phyloP scores from a whole-genome alignment of 2,797 vertebrate genomes.

The Cyprinodon diabolis region DNA sequence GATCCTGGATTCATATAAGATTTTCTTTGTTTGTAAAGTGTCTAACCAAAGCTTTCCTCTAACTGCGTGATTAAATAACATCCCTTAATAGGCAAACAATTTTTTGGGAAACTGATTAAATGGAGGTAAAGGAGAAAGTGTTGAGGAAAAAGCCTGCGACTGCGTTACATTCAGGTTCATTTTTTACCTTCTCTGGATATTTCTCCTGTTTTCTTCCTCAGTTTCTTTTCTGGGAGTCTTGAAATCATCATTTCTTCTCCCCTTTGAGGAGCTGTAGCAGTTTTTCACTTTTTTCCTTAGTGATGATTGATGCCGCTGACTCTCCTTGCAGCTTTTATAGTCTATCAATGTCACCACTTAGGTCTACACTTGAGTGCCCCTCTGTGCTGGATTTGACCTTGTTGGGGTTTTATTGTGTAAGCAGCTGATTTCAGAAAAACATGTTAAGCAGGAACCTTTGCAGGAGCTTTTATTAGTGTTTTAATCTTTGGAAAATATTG shows the following conservation, averaged over 20 bases:
- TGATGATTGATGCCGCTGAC: constrained; percentile 53
- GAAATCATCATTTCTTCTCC: constrained; percentile 23
- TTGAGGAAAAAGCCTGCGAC: background rate
- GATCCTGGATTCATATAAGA: background rate
- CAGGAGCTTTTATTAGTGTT: background rate
- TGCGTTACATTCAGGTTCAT: background rate
- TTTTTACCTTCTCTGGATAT: background rate
- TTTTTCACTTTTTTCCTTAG: constrained; percentile 26
- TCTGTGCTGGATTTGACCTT: background rate
- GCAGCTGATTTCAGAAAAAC: background rate
- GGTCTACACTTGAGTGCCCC: constrained; percentile 12
- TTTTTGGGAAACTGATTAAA: background rate
- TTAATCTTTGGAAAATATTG: background rate
- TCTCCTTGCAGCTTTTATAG: constrained; percentile 42
- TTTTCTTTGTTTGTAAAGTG: background rate
- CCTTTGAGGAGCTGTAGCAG: constrained; percentile 17
- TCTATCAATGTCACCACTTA: constrained; percentile 32
- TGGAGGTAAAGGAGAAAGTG: background rate
- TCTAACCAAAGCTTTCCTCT: background rate
- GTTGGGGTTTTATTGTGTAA: background rate
- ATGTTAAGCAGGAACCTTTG: background rate
- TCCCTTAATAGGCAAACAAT: background rate
- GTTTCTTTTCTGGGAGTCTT: constrained; percentile 12
- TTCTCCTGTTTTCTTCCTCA: background rate
- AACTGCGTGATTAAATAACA: background rate